A percentile compares a stretch with the other conserved stretches of the same genome.
Conservation (phyloP, 2,113 vertebrate species). For the Erpornis zantholeuca region DNA sequence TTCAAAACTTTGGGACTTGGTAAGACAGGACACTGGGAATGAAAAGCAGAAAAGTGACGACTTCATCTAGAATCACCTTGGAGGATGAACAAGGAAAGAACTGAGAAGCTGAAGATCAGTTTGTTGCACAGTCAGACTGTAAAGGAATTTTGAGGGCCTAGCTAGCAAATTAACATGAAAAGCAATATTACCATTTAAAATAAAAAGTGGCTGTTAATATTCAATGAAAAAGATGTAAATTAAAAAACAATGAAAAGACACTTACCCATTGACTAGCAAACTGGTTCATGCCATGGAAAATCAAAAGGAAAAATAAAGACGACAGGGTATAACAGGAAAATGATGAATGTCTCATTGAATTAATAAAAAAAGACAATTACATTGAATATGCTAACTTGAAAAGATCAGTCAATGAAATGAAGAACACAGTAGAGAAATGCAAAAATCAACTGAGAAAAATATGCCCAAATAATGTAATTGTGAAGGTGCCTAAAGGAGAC, state of each 20-base stretch:
- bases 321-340: slow-evolving; percentile 68
- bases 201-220: background rate
- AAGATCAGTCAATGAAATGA: background rate
- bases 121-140: background rate
- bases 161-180: background rate
- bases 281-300: slow-evolving; percentile 77
- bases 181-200: background rate
- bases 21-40: background rate
- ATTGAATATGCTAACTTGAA: slow-evolving; percentile 25
- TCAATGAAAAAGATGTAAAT: background rate
- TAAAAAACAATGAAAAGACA: slow-evolving; percentile 51
- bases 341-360: slow-evolving; percentile 64
- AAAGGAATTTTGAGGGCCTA: background rate
- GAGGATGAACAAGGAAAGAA: background rate
- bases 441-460: slow-evolving; percentile 15
- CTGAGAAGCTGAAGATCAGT: background rate
- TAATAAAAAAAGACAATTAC: slow-evolving; percentile 29
- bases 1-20: background rate
- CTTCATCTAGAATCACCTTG: background rate
- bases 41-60: background rate
- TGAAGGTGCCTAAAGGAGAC: background rate
- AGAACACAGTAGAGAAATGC: background rate
- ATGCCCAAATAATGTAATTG: background rate
- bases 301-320: slow-evolving; percentile 67
- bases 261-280: slow-evolving; percentile 95